A percentile compares a stretch with the other conserved stretches of the same genome.
Conservation (phyloP, 1,140 invertebrate genomes). For the Pteromalus puparum region DNA sequence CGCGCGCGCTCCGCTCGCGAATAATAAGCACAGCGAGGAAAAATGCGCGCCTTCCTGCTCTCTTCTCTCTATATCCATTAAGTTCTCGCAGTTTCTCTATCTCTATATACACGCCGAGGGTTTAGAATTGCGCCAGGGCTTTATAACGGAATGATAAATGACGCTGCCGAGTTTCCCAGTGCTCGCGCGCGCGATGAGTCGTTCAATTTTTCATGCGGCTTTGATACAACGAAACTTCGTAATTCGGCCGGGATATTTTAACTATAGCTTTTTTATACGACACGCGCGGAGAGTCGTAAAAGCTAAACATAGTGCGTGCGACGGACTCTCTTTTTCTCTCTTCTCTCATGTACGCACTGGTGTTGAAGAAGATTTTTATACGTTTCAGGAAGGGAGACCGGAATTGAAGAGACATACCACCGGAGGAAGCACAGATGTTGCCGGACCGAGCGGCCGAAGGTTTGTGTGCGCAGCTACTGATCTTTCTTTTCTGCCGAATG, state of each 20-base stretch:
- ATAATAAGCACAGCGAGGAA: slow-evolving; percentile 26
- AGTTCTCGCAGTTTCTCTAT: neutral
- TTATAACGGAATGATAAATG: slow-evolving; percentile 14
- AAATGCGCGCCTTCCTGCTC: neutral
- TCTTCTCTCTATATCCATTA: neutral
- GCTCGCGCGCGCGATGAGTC: neutral
- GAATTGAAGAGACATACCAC: slow-evolving; percentile 60
- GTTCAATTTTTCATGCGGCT: neutral
- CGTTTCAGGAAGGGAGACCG: slow-evolving; percentile 59
- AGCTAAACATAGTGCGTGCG: neutral
- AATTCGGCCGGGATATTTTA: neutral
- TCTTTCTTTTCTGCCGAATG: neutral
- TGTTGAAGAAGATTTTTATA: slow-evolving; percentile 11
- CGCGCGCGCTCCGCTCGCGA: neutral
- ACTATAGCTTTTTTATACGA: too few relatives aligned
- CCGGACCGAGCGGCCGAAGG: slow-evolving; percentile 62
- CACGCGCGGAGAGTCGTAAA: neutral
- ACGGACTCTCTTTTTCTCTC: slow-evolving; percentile 4
- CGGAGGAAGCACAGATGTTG: slow-evolving; percentile 61
- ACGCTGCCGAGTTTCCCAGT: neutral
- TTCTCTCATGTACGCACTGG: neutral
- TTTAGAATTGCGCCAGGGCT: neutral
- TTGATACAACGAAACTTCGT: neutral
- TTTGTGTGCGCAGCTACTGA: slow-evolving; percentile 38
- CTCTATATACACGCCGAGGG: neutral